Percentiles rank a stretch among this genome's conserved stretches.
phyloP scores from a whole-genome alignment of 1,140 invertebrate species.

The Chironomus striatipennis region DNA sequence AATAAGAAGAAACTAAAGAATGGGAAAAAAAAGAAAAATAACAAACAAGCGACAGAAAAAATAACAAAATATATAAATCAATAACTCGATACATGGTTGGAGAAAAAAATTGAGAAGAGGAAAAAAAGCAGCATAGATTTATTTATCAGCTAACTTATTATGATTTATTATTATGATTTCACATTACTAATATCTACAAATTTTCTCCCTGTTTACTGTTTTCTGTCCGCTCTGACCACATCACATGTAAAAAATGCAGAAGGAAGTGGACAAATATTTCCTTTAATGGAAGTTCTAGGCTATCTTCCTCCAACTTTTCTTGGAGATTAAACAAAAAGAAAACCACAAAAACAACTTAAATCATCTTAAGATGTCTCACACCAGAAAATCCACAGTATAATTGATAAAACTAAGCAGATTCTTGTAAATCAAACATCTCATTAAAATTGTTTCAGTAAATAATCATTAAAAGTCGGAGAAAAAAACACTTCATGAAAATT shows the following conservation, averaged over 20 bases:
- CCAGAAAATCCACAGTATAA: no score
- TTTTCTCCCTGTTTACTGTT: background rate
- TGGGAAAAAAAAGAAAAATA: background rate
- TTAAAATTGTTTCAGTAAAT: no score
- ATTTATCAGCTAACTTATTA: slow-evolving; percentile 22
- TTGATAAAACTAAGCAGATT: no score
- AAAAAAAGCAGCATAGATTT: background rate
- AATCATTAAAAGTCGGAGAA: no score
- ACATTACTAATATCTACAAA: slow-evolving; percentile 18
- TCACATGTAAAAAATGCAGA: background rate
- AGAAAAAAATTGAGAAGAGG: background rate
- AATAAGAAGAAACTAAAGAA: background rate
- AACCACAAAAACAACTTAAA: no score
- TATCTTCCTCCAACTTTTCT: no score
- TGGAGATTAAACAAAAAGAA: no score
- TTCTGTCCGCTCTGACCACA: background rate
- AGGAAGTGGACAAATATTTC: background rate
- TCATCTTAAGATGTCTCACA: no score
- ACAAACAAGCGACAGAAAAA: background rate
- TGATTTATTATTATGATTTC: slow-evolving; percentile 22
- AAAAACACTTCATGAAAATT: no score
- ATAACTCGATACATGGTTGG: slow-evolving; percentile 7
- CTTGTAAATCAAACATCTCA: no score
- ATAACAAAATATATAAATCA: slow-evolving; percentile 21
- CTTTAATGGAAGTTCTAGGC: no score